Evolutionary conservation across 2,888 invertebrate genomes (phyloP).

Genomic region (Andrena bucephala): DNA sequence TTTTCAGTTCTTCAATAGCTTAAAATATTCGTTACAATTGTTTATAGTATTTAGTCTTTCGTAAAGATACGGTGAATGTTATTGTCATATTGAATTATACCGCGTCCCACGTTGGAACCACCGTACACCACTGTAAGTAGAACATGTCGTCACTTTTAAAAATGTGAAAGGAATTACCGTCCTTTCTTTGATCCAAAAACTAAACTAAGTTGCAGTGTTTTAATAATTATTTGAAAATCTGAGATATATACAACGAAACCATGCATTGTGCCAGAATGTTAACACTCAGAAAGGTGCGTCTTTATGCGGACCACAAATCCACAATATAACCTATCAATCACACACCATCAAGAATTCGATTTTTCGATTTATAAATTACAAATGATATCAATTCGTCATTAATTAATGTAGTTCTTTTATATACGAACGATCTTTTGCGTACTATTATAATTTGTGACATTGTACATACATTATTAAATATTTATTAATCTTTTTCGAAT

Average conservation of each 20-base stretch:
- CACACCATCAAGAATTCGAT: neutral
- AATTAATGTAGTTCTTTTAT: neutral
- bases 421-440: neutral
- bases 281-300: constrained; percentile 46
- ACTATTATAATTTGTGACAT: neutral
- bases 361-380: neutral
- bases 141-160: constrained; percentile 7
- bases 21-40: no score
- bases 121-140: neutral
- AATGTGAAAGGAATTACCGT: neutral
- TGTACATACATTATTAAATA: neutral
- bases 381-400: neutral
- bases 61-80: no score
- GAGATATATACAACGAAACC: neutral
- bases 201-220: neutral
- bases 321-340: constrained; percentile 18
- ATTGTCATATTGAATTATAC: constrained; percentile 7
- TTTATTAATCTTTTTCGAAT: neutral
- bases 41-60: no score
- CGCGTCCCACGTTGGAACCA: neutral
- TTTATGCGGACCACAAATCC: neutral
- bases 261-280: constrained; percentile 42
- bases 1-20: no score
- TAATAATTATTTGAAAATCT: neutral
- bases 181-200: neutral